Base-by-base conservation (phyloP, 2,797 vertebrate species). In the Danio aesculapii region DNA sequence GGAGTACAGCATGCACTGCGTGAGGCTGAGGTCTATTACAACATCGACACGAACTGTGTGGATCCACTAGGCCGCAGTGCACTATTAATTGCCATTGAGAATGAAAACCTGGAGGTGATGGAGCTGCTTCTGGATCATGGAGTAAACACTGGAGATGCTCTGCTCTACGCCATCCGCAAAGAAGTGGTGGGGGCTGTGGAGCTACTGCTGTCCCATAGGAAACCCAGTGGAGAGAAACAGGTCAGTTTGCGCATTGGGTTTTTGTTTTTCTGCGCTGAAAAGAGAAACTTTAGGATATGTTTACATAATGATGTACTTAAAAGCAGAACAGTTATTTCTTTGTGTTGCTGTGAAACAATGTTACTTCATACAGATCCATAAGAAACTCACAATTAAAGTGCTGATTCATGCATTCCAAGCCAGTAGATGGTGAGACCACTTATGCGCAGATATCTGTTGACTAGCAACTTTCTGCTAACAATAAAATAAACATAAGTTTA, bases 31-130 rank as follows among this genome's bases (percentile, higher is more conserved):
- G 96, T 98, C 84, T 98, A 98, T 90, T 98, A 98, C 93, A 98
- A 98, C 92, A 97, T 99, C 93, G 97, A 98, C 79, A 96, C 98
- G 79, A 98, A 98, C 93, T 98, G 97, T 17, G 95, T 98, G 94
- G 97, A 98, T 92, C 97, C 97, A 21, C 92, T 99, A 68, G 97
- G 97, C 61, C 96, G 97, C 89, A 97, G 95, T 4, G 96, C 96
- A 43, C 95, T 99, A 0, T 94, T 99, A 85, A 98, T 99, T 81
- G 97, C 97, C 92, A 99, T 99, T 86, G 97, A 99, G 91, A 98
- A 98, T 8, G 97, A 98, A 89, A 98, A 99, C 87, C 88, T 98
- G 91, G 97, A 99, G 91, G 97, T 99, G 89, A 98, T 99, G 96
- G 97, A 99, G 91, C 91, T 98, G 13, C 93, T 98, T 59, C 88